Conservation (phyloP, 2,113 vertebrate species). For the Balaenoptera acutorostrata region DNA sequence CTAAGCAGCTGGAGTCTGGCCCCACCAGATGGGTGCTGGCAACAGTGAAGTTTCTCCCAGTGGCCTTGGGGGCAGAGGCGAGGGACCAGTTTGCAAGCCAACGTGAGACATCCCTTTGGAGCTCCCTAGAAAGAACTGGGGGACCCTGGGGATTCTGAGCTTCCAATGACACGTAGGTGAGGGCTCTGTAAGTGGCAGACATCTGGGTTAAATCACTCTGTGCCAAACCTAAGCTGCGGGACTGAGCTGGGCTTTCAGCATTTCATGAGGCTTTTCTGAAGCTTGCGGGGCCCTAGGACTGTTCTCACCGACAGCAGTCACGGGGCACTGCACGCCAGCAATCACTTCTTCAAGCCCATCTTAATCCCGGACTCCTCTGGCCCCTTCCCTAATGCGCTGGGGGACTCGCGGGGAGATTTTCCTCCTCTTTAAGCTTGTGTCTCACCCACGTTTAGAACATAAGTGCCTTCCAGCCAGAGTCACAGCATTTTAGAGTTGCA, state of each 20-base stretch:
- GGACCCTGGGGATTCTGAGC: not conserved
- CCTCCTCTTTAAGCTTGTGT: not conserved
- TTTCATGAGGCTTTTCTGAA: not conserved
- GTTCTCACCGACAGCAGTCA: not conserved
- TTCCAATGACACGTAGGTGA: not conserved
- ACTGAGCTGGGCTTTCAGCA: not conserved
- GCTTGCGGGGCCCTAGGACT: not conserved
- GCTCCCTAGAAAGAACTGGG: not conserved
- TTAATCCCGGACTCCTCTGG: accelerated
- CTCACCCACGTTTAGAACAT: not conserved
- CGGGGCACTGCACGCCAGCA: accelerated
- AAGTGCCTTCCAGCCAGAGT: not conserved
- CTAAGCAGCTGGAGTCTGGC: not conserved
- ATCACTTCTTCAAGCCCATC: not conserved
- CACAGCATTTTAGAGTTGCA: not conserved
- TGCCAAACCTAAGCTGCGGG: not conserved
- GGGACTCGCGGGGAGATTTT: accelerated
- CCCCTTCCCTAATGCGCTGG: accelerated
- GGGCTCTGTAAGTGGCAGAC: not conserved
- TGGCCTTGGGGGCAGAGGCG: not conserved
- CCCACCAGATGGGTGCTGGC: not conserved
- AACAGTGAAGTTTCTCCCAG: not conserved
- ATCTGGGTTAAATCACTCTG: not conserved
- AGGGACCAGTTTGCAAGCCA: not conserved
- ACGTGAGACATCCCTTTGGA: not conserved